phyloP scores from a whole-genome alignment of 2,113 vertebrate species.

The Nycticorax nycticorax region DNA sequence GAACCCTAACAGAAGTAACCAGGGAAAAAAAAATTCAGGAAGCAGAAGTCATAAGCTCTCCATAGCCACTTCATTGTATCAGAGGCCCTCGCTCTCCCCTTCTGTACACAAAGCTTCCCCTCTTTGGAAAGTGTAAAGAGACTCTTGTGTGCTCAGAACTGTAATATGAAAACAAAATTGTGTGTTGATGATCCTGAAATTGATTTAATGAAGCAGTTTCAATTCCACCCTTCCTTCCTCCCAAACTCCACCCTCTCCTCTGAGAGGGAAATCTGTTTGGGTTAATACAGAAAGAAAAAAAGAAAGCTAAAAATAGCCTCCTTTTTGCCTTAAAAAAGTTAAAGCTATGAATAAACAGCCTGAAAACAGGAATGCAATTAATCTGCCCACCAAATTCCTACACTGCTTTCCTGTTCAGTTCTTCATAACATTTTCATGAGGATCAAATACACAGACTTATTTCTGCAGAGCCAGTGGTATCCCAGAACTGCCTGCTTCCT shows the following conservation, averaged over 20 bases:
- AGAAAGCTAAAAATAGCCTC: constrained; percentile 5
- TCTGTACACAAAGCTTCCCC: neutral
- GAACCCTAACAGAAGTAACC: neutral
- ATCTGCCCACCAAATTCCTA: constrained; percentile 32
- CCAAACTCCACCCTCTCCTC: constrained; percentile 30
- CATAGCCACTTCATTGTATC: neutral
- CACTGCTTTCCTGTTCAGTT: neutral
- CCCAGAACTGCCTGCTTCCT: neutral
- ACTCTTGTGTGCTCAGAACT: neutral
- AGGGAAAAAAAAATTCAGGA: neutral
- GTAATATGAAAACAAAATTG: neutral
- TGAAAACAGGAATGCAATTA: constrained; percentile 25
- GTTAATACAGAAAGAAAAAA: neutral
- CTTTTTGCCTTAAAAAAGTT: constrained; percentile 4
- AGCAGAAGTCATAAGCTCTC: neutral
- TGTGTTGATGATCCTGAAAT: neutral
- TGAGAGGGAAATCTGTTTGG: neutral
- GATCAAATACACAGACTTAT: neutral
- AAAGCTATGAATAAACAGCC: constrained; percentile 30
- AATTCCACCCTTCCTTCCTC: constrained; percentile 44
- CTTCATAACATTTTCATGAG: constrained; percentile 8
- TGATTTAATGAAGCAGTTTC: neutral
- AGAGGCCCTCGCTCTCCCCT: neutral
- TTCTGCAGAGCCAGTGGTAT: neutral
- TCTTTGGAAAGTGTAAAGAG: neutral